Conservation (phyloP, 2,113 vertebrate species). For the Dolichallabes microphthalmus region DNA sequence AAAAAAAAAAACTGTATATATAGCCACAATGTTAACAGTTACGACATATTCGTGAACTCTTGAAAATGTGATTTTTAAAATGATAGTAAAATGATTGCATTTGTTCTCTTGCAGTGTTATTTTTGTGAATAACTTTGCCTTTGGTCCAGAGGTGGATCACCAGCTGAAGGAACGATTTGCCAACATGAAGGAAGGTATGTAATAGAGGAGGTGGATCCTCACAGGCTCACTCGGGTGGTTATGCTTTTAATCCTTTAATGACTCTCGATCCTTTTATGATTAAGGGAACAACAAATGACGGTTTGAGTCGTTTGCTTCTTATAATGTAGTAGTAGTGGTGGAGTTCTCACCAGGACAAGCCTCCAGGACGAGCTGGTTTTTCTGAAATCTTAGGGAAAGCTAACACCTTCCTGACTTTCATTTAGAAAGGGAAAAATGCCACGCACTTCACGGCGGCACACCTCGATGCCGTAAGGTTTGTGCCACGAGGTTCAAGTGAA, state of each 20-base stretch:
- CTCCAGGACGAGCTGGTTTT: neutral
- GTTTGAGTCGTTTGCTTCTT: neutral
- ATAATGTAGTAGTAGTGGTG: neutral
- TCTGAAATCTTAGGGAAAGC: neutral
- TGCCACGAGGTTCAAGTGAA: no score
- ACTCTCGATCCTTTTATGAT: neutral
- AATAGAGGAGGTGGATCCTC: neutral
- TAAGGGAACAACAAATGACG: neutral
- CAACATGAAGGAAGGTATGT: slow-evolving; percentile 98
- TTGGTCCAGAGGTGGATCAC: slow-evolving; percentile 99
- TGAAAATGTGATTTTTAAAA: neutral
- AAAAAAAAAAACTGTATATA: neutral
- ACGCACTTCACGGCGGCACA: no score
- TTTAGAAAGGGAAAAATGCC: neutral
- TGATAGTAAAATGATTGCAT: slow-evolving; percentile 37
- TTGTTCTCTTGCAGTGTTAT: slow-evolving; percentile 87
- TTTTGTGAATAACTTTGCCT: slow-evolving; percentile 99
- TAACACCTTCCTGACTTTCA: neutral
- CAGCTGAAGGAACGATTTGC: slow-evolving; percentile 99
- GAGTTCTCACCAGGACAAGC: neutral
- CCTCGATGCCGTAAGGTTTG: neutral
- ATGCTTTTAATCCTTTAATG: no score
- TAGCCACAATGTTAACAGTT: no score
- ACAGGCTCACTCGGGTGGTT: neutral
- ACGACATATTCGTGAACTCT: neutral